These are phyloP conservation scores for Coenonympha arcania DNA, from an alignment of 2,888 invertebrate species.

Conservation along the genomic window DNA sequence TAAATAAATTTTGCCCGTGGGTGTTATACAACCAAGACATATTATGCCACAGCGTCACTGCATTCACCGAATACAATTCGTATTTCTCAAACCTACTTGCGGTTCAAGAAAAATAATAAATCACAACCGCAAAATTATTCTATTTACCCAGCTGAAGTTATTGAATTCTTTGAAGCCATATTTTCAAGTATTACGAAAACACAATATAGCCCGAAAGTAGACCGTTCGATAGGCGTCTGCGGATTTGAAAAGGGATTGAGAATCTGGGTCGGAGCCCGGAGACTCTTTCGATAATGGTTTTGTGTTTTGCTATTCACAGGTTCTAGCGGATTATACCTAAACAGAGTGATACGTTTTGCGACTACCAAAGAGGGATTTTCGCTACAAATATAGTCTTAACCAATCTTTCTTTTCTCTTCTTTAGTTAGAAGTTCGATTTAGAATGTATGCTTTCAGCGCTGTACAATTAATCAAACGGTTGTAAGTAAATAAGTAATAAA, in stretches of 20 bases:
- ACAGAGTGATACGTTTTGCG: neutral
- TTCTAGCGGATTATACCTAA: neutral
- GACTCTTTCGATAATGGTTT: conserved; percentile 18
- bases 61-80: too few species aligned
- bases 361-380: too few species aligned
- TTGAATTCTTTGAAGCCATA: conserved; percentile 13
- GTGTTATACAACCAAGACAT: too few species aligned
- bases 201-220: conserved; percentile 23
- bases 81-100: neutral
- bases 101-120: neutral
- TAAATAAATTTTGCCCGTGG: too few species aligned
- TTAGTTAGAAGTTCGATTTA: too few species aligned
- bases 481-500: too few species aligned
- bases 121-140: conserved; percentile 3
- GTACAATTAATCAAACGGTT: too few species aligned
- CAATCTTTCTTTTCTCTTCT: too few species aligned
- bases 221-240: conserved; percentile 21
- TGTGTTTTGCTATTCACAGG: conserved; percentile 11
- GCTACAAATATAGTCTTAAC: too few species aligned
- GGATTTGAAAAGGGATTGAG: conserved; percentile 15
- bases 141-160: conserved; percentile 7
- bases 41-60: too few species aligned
- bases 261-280: conserved; percentile 20
- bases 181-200: conserved; percentile 18
- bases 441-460: too few species aligned